Conservation (phyloP, 37 sponge, comb jelly and placozoan genomes). For the Spongilla lacustris region DNA sequence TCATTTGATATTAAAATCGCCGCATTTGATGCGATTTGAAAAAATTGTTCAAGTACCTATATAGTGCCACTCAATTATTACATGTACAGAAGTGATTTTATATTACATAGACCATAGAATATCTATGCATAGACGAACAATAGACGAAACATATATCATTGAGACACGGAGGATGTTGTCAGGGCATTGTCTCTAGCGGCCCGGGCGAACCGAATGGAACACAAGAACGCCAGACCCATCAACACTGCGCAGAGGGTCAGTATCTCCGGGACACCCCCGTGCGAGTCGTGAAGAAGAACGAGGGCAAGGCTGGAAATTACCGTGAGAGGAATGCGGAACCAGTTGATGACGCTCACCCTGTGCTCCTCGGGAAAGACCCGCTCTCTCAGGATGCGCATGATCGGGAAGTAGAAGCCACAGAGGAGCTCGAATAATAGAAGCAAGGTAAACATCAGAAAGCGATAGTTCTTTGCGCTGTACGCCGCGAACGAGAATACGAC, state of each 20-base stretch:
- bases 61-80: too few species aligned
- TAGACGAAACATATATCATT: background rate
- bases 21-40: too few species aligned
- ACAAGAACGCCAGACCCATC: conserved; percentile 55
- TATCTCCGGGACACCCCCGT: conserved; percentile 63
- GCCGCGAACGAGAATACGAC: conserved; percentile 30
- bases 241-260: conserved; percentile 63
- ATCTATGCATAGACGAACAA: background rate
- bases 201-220: conserved; percentile 59
- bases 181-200: background rate
- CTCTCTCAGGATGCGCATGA: conserved; percentile 67
- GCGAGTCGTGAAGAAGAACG: conserved; percentile 54
- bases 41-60: too few species aligned
- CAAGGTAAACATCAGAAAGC: conserved; percentile 57
- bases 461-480: conserved; percentile 38
- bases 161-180: too few species aligned
- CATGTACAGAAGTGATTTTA: too few species aligned
- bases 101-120: too few species aligned
- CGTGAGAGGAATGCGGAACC: conserved; percentile 86
- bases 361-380: conserved; percentile 69
- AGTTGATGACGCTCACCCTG: conserved; percentile 60
- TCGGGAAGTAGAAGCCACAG: conserved; percentile 84
- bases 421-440: conserved; percentile 66
- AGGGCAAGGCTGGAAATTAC: conserved; percentile 64
- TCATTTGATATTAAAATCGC: too few species aligned